Evolutionary conservation across 30 jellyfish, hydroid and myxozoan genomes (phyloP).

Genomic region (Clytia hemisphaerica): DNA sequence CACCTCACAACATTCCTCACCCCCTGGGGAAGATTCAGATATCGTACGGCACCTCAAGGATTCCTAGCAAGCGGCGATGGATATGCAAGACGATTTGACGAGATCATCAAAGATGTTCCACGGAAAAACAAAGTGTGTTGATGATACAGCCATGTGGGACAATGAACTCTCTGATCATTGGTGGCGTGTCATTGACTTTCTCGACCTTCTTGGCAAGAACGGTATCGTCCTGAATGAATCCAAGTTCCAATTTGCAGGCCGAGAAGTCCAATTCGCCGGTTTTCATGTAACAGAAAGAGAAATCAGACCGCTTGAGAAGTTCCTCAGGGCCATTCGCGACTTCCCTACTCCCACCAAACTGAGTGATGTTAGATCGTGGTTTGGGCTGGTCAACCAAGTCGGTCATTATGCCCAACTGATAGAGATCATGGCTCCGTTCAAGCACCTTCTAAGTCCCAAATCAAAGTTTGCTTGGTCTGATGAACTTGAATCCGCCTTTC

Average conservation of each 20-base stretch:
- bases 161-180: no score
- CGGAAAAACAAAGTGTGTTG: not conserved
- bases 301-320: not conserved
- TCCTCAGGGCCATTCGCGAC: not conserved
- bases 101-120: not conserved
- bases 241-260: not conserved
- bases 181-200: no score
- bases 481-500: no score
- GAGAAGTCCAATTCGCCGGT: not conserved
- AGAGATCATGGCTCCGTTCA: slow-evolving; percentile 25
- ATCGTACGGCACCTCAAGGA: no score
- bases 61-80: no score
- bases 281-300: not conserved
- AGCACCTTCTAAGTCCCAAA: slow-evolving; percentile 13
- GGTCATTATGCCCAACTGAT: not conserved
- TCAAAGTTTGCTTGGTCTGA: slow-evolving; percentile 6
- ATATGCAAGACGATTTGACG: slow-evolving; percentile 16
- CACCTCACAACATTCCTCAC: slow-evolving; percentile 1
- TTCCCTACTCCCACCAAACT: slow-evolving; percentile 6
- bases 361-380: not conserved
- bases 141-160: not conserved
- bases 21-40: not conserved
- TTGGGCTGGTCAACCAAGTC: slow-evolving; percentile 6
- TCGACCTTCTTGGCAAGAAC: no score
- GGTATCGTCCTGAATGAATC: no score